Percentiles rank a stretch among this genome's conserved stretches.
Evolutionary conservation across 2,113 vertebrate species (phyloP).

Genomic region (Boleophthalmus pectinirostris): DNA sequence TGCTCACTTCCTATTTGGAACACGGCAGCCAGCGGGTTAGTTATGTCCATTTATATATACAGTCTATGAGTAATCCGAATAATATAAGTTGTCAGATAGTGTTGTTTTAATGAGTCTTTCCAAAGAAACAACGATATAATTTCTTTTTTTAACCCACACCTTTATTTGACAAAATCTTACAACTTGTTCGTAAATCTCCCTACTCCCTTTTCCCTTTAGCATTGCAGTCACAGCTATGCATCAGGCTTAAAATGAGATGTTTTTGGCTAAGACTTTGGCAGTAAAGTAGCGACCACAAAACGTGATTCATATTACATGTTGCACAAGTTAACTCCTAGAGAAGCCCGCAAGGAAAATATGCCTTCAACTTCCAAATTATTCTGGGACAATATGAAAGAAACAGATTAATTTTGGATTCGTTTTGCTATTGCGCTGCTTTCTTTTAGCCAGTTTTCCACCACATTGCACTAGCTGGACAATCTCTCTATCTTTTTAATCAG

Average conservation of each 20-base stretch:
- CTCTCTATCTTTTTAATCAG: constrained; percentile 38
- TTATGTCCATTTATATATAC: no score
- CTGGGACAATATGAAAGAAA: neutral
- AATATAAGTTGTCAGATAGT: no score
- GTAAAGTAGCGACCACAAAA: constrained; percentile 1
- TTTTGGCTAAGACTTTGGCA: constrained; percentile 6
- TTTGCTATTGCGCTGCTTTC: neutral
- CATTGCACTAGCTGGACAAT: neutral
- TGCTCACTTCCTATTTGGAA: no score
- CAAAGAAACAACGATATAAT: neutral
- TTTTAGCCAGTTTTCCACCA: constrained; percentile 1
- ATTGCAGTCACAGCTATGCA: neutral
- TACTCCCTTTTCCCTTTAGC: neutral
- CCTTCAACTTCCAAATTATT: neutral
- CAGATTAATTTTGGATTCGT: neutral
- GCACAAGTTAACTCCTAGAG: neutral
- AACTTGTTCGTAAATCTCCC: neutral
- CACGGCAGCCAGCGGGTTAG: no score
- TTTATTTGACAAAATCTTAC: neutral
- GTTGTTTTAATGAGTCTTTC: neutral
- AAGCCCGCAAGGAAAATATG: neutral
- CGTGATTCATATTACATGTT: neutral
- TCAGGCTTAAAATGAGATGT: constrained; percentile 3
- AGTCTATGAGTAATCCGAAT: no score
- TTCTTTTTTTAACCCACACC: neutral